Evolutionary conservation across 2,888 invertebrate genomes (phyloP).

Genomic region (Antheraea yamamai): DNA sequence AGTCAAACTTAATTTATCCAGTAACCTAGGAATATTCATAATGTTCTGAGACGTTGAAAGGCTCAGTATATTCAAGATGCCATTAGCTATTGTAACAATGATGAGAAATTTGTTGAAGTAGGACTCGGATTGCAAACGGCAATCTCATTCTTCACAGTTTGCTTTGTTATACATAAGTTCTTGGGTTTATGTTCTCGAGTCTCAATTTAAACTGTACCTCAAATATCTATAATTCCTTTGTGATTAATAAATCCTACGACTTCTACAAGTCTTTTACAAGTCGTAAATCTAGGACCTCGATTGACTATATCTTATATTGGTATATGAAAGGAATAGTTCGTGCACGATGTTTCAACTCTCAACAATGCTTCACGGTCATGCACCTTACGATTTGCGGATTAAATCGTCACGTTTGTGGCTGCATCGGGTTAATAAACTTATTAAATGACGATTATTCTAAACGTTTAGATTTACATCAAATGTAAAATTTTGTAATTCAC

Average conservation of each 20-base stretch:
- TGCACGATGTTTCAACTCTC: slow-evolving; percentile 55
- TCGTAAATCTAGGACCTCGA: slow-evolving; percentile 23
- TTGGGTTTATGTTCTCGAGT: slow-evolving; percentile 55
- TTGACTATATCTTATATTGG: slow-evolving; percentile 31
- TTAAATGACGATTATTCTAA: slow-evolving; percentile 50
- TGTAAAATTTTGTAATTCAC: background rate
- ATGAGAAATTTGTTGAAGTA: slow-evolving; percentile 61
- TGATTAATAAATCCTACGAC: slow-evolving; percentile 18
- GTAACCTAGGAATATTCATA: slow-evolving; percentile 35
- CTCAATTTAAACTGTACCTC: slow-evolving; percentile 50
- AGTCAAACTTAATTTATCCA: slow-evolving; percentile 39
- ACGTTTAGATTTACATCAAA: background rate
- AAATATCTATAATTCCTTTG: slow-evolving; percentile 6
- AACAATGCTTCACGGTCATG: slow-evolving; percentile 67
- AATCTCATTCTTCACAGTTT: slow-evolving; percentile 52
- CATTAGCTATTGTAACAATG: slow-evolving; percentile 62
- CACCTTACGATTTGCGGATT: slow-evolving; percentile 66
- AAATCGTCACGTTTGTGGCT: slow-evolving; percentile 63
- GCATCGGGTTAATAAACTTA: slow-evolving; percentile 70
- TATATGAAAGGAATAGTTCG: slow-evolving; percentile 54
- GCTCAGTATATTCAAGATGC: slow-evolving; percentile 55
- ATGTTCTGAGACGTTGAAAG: slow-evolving; percentile 55
- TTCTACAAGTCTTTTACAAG: slow-evolving; percentile 11
- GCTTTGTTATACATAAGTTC: slow-evolving; percentile 46
- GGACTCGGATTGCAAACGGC: slow-evolving; percentile 50